These are phyloP conservation scores for Holothuria scabra DNA, from an alignment of 53 echinoderm and acorn worm species.

Conservation along the genomic window DNA sequence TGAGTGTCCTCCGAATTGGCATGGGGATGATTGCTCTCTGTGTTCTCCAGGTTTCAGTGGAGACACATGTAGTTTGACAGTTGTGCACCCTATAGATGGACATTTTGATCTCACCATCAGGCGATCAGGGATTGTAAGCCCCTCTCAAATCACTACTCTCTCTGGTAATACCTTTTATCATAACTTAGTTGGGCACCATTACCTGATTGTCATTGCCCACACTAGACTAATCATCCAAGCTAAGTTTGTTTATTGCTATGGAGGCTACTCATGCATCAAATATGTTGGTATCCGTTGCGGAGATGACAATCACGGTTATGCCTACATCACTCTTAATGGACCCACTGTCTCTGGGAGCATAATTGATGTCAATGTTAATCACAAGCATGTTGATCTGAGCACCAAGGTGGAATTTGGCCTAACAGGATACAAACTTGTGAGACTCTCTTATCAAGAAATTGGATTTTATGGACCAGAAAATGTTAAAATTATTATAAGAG, in stretches of 20 bases:
- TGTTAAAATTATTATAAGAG: constrained; percentile 64
- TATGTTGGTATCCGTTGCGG: constrained; percentile 82
- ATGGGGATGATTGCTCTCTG: constrained; percentile 68
- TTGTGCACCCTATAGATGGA: background rate
- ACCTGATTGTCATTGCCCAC: constrained; percentile 63
- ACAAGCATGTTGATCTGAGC: constrained; percentile 54
- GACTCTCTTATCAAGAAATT: constrained; percentile 80
- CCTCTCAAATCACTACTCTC: constrained; percentile 83
- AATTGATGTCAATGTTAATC: constrained; percentile 65
- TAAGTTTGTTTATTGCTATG: constrained; percentile 78
- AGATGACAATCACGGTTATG: constrained; percentile 64
- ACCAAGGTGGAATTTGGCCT: constrained; percentile 69
- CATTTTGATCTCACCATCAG: constrained; percentile 3
- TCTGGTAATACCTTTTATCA: constrained; percentile 73
- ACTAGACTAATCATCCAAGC: constrained; percentile 72
- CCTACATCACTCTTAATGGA: constrained; percentile 66
- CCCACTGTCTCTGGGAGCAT: constrained; percentile 42
- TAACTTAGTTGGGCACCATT: constrained; percentile 73
- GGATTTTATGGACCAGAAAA: constrained; percentile 71
- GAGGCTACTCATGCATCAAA: constrained; percentile 75
- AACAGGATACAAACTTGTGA: constrained; percentile 67
- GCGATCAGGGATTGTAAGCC: constrained; percentile 52
- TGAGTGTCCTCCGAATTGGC: constrained; percentile 77
- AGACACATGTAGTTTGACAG: constrained; percentile 56
- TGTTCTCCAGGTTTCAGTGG: constrained; percentile 82